These are phyloP conservation scores for Microtus ochrogaster DNA, from an alignment of 2,113 vertebrate species.

Conservation along the genomic window DNA sequence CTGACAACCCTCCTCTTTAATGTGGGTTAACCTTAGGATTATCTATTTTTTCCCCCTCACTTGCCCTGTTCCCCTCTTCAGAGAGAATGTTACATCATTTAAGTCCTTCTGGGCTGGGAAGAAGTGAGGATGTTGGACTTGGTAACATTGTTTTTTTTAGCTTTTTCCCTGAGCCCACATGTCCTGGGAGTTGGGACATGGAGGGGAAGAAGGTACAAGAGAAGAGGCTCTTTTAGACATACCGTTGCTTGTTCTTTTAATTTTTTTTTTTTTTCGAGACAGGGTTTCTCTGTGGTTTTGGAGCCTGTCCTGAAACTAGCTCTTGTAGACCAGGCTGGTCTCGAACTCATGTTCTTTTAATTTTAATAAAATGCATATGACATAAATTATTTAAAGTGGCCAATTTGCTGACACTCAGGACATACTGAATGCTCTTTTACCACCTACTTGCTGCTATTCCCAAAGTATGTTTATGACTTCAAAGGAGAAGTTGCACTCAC, in stretches of 20 bases:
- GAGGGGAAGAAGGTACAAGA: background rate
- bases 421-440: background rate
- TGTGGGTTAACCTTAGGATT: too few species aligned
- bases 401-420: background rate
- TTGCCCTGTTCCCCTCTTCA: background rate
- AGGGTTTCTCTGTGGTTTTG: too few species aligned
- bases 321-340: too few species aligned
- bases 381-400: background rate
- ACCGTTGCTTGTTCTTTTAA: background rate
- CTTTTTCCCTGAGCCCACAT: background rate
- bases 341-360: background rate
- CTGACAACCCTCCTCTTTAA: background rate
- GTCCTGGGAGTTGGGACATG: background rate
- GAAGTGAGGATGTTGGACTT: background rate
- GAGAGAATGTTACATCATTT: background rate
- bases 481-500: background rate
- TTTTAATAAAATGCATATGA: slow-evolving; percentile 8
- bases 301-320: too few species aligned
- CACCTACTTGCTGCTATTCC: background rate
- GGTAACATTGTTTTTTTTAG: background rate
- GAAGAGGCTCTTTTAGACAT: background rate
- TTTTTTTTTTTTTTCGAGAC: too few species aligned
- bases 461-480: background rate
- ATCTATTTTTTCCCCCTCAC: too few species aligned
- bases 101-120: background rate